Evolutionary conservation across 1,140 invertebrate species (phyloP).

Genomic region (Odontomachus brunneus): DNA sequence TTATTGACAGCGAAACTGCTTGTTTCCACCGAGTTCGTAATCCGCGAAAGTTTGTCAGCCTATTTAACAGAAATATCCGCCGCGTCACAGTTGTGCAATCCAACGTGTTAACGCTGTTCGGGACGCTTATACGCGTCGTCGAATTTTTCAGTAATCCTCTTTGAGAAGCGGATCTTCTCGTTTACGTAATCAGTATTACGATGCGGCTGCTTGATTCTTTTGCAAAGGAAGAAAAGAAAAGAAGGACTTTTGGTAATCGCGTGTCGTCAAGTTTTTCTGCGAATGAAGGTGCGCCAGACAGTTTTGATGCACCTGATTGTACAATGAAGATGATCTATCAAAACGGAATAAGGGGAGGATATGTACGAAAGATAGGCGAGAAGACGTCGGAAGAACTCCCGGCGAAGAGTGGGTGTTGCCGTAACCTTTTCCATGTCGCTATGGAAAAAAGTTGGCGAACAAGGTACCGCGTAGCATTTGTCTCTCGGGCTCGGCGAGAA

Average conservation of each 20-base stretch:
- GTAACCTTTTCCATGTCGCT: conserved; percentile 62
- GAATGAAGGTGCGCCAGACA: no score
- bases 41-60: neutral
- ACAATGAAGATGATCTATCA: neutral
- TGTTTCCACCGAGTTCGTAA: neutral
- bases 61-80: neutral
- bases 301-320: neutral
- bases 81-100: neutral
- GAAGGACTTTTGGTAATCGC: no score
- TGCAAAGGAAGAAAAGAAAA: no score
- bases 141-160: no score
- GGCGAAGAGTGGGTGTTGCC: conserved; percentile 50
- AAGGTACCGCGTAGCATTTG: conserved; percentile 64
- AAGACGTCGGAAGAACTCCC: neutral
- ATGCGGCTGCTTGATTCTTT: no score
- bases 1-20: conserved; percentile 2
- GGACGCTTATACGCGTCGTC: no score
- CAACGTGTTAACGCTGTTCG: no score
- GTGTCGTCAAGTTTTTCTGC: no score
- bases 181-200: no score
- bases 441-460: conserved; percentile 66
- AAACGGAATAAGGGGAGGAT: neutral
- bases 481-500: conserved; percentile 66
- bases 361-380: neutral
- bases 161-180: no score